Percentiles rank a stretch among this genome's conserved stretches.
Evolutionary conservation across 2,888 invertebrate species (phyloP).

Genomic region (Atrina japonica): DNA sequence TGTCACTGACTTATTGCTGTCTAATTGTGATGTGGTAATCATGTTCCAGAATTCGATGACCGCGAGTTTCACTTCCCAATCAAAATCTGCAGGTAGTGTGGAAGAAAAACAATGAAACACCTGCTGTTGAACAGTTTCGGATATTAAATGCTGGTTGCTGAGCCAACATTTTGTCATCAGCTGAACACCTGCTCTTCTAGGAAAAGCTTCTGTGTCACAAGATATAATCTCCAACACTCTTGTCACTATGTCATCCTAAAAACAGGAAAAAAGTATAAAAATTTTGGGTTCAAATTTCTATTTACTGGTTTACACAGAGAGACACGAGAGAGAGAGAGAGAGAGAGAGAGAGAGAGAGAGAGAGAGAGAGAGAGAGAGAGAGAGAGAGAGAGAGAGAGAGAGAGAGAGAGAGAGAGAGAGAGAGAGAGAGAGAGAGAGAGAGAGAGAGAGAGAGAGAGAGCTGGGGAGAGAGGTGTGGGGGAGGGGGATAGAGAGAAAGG

Average conservation of each 20-base stretch:
- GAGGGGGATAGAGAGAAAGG: no score
- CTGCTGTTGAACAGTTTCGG: background rate
- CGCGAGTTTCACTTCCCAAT: slow-evolving; percentile 72
- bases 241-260: slow-evolving; percentile 54
- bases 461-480: no score
- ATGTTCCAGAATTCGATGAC: slow-evolving; percentile 58
- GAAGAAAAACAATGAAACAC: background rate
- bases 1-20: background rate
- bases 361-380: no score
- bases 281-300: no score
- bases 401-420: no score
- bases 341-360: no score
- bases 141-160: slow-evolving; percentile 10
- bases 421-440: no score
- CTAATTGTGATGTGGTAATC: slow-evolving; percentile 35
- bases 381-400: no score
- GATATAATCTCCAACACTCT: slow-evolving; percentile 48
- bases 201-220: slow-evolving; percentile 68
- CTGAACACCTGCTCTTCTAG: slow-evolving; percentile 62
- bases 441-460: no score
- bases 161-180: slow-evolving; percentile 44
- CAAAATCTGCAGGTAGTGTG: slow-evolving; percentile 58
- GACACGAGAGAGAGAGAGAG: no score
- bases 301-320: no score
- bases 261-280: slow-evolving; percentile 1